phyloP scores from a whole-genome alignment of 2,797 vertebrate genomes.

The Trematomus bernacchii region DNA sequence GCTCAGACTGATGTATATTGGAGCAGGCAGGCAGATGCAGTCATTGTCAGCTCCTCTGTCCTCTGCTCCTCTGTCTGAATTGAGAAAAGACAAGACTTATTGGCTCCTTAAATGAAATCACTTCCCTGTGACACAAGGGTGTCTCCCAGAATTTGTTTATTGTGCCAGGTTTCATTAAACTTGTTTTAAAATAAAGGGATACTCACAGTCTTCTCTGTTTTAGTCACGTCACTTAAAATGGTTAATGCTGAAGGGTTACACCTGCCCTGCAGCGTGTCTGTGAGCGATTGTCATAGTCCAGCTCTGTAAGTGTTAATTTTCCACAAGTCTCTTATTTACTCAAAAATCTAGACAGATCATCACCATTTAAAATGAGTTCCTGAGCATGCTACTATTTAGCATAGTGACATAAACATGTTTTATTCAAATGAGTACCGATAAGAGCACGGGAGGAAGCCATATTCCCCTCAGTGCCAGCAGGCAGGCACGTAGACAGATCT shows the following conservation, averaged over 20 bases:
- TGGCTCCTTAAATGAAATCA: constrained; percentile 55
- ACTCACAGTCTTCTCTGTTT: constrained; percentile 17
- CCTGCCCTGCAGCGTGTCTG: constrained; percentile 27
- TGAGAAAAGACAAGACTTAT: constrained; percentile 45
- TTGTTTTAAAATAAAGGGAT: constrained; percentile 23
- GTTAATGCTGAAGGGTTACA: constrained; percentile 46
- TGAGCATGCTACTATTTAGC: constrained; percentile 50
- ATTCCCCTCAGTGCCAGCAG: constrained; percentile 70
- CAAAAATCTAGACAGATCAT: constrained; percentile 55
- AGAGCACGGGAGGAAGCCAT: constrained; percentile 64
- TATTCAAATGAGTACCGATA: constrained; percentile 68
- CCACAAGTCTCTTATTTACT: constrained; percentile 41
- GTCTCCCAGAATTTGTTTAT: constrained; percentile 47
- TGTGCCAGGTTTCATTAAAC: constrained; percentile 39
- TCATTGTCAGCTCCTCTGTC: constrained; percentile 58
- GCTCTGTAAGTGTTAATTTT: constrained; percentile 39
- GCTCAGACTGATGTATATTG: constrained; percentile 62
- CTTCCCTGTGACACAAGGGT: constrained; percentile 40
- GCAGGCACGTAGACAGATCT: constrained; percentile 68
- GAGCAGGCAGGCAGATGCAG: constrained; percentile 63
- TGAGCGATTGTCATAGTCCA: constrained; percentile 23
- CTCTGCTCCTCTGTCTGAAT: constrained; percentile 51
- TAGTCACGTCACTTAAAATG: constrained; percentile 27
- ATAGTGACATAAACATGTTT: constrained; percentile 70
- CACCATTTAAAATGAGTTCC: constrained; percentile 59